Conservation (phyloP, 2,797 vertebrate genomes). For the Decapterus maruadsi region DNA sequence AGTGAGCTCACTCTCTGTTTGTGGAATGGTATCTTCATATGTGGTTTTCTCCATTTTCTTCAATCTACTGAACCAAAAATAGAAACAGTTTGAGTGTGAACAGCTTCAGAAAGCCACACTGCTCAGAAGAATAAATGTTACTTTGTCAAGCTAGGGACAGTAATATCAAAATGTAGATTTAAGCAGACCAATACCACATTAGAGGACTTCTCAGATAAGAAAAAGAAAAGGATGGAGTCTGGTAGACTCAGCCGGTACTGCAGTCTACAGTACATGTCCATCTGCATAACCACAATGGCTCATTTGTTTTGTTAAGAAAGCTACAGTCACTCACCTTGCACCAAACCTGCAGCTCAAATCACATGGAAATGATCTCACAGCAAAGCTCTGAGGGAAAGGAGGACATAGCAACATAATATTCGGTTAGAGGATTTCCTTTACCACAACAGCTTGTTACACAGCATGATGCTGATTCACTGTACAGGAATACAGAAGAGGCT, state of each 20-base stretch:
- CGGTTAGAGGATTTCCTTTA: conserved; percentile 29
- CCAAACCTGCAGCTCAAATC: conserved; percentile 23
- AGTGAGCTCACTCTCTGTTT: conserved; percentile 31
- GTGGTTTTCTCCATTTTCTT: conserved; percentile 68
- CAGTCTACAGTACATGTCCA: background rate
- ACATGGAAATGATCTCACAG: conserved; percentile 15
- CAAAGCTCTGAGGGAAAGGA: conserved; percentile 32
- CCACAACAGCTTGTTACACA: conserved; percentile 50
- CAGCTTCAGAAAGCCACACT: conserved; percentile 1
- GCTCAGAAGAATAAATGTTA: conserved; percentile 2
- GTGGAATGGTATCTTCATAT: conserved; percentile 20
- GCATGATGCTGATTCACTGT: conserved; percentile 35
- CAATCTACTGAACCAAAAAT: conserved; percentile 39
- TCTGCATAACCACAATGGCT: background rate
- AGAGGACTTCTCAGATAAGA: background rate
- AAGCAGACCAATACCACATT: background rate
- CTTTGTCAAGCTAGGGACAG: conserved; percentile 8
- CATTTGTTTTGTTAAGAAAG: background rate
- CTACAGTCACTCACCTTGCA: conserved; percentile 37
- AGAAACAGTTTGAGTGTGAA: conserved; percentile 34
- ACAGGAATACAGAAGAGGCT: conserved; percentile 26
- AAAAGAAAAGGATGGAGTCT: background rate
- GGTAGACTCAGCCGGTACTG: background rate
- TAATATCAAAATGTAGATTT: conserved; percentile 4
- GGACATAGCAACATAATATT: conserved; percentile 32